Evolutionary conservation across 2,888 invertebrate species (phyloP).

Genomic region (Lasiommata megera): DNA sequence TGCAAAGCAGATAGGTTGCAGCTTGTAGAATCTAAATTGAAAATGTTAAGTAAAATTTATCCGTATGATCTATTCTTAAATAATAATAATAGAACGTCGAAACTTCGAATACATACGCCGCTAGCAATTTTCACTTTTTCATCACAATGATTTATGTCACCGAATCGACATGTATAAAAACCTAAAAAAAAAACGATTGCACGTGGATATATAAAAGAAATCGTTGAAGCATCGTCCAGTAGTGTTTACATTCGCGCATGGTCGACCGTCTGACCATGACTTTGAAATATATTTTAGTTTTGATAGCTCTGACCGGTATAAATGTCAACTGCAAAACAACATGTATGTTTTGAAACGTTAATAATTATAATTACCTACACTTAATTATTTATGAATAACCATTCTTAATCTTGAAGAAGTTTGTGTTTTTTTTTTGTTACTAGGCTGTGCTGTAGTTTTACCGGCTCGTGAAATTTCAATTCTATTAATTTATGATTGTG

Average conservation of each 20-base stretch:
- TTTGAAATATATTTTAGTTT: conserved; percentile 55
- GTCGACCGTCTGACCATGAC: conserved; percentile 67
- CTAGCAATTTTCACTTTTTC: background rate
- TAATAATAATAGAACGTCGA: background rate
- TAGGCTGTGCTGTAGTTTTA: background rate
- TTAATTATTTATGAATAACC: background rate
- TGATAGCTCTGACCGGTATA: conserved; percentile 54
- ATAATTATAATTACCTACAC: background rate
- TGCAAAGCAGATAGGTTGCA: too few species aligned
- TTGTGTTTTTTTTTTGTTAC: background rate
- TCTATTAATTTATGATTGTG: too few species aligned
- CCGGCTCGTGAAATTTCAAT: background rate
- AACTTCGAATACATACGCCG: background rate
- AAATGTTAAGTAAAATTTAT: background rate
- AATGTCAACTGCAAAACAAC: conserved; percentile 59
- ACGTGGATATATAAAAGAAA: conserved; percentile 62
- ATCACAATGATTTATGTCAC: background rate
- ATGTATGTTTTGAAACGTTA: conserved; percentile 53
- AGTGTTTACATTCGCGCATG: conserved; percentile 49
- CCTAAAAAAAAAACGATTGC: conserved; percentile 7
- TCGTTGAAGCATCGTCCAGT: conserved; percentile 39
- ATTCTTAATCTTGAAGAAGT: conserved; percentile 7
- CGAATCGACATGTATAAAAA: background rate
- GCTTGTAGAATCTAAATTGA: too few species aligned
- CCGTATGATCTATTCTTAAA: background rate